phyloP scores from a whole-genome alignment of 2,888 invertebrate species.

The Lacanobia wlatinum region DNA sequence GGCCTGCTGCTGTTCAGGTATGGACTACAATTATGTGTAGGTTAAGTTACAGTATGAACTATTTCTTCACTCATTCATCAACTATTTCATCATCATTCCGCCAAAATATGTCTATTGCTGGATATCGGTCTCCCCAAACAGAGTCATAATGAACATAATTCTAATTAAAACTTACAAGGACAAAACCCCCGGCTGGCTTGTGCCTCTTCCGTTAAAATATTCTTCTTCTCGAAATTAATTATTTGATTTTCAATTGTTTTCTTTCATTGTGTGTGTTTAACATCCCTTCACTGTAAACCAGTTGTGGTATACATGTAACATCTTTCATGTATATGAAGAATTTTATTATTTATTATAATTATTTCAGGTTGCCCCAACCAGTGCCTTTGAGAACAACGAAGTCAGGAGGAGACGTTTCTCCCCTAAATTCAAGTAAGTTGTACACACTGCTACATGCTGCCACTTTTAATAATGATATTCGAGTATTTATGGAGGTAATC shows the following conservation, averaged over 20 bases:
- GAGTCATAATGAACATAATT: neutral
- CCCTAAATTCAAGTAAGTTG: constrained; percentile 83
- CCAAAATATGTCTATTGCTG: too few relatives aligned
- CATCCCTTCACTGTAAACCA: neutral
- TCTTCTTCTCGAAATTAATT: neutral
- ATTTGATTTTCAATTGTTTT: neutral
- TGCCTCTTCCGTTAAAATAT: neutral
- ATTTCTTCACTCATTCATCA: too few relatives aligned
- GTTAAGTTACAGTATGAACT: neutral
- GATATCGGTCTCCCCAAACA: neutral
- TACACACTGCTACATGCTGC: neutral
- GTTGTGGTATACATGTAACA: neutral
- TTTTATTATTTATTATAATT: neutral
- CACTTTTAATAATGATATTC: neutral
- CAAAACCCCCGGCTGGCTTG: neutral
- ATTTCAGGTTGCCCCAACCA: constrained; percentile 52
- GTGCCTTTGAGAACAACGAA: constrained; percentile 76
- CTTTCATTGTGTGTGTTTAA: neutral
- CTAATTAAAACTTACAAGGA: neutral
- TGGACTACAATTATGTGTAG: neutral
- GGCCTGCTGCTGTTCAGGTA: constrained; percentile 69
- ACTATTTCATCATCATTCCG: neutral
- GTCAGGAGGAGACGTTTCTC: constrained; percentile 84
- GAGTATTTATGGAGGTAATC: too few relatives aligned
- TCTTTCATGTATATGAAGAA: neutral